Conservation (phyloP, 2,888 invertebrate species). For the Mythimna ferrago region DNA sequence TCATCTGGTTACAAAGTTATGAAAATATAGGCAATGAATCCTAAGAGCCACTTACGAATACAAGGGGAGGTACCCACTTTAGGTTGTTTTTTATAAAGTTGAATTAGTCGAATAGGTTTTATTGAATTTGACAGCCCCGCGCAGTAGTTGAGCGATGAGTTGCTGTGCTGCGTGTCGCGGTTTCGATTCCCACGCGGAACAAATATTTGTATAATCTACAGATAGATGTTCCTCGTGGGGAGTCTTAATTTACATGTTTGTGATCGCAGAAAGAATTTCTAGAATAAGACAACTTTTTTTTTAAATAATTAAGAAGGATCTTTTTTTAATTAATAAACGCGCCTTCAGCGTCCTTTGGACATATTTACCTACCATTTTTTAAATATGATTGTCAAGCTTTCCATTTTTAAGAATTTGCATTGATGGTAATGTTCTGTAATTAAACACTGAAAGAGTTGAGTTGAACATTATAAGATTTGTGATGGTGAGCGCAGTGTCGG, state of each 20-base stretch:
- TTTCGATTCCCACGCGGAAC: too few species aligned
- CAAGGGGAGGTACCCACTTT: background rate
- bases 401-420: background rate
- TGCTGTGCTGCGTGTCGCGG: too few species aligned
- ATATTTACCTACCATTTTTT: background rate
- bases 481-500: conserved; percentile 17
- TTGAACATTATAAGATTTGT: conserved; percentile 2
- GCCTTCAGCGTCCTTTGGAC: background rate
- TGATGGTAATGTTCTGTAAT: background rate
- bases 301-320: background rate
- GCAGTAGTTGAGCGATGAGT: too few species aligned
- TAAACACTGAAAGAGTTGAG: background rate
- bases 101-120: too few species aligned
- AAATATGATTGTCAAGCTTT: background rate
- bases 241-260: too few species aligned
- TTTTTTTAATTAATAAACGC: background rate
- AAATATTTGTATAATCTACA: too few species aligned
- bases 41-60: background rate
- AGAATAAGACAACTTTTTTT: too few species aligned
- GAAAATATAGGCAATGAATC: background rate
- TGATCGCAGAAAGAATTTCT: too few species aligned
- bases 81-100: background rate
- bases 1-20: background rate
- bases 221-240: too few species aligned
- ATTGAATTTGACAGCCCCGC: too few species aligned